These are phyloP conservation scores for Leptopilina clavipes DNA, from an alignment of 1,140 invertebrate species.

Conservation along the genomic window DNA sequence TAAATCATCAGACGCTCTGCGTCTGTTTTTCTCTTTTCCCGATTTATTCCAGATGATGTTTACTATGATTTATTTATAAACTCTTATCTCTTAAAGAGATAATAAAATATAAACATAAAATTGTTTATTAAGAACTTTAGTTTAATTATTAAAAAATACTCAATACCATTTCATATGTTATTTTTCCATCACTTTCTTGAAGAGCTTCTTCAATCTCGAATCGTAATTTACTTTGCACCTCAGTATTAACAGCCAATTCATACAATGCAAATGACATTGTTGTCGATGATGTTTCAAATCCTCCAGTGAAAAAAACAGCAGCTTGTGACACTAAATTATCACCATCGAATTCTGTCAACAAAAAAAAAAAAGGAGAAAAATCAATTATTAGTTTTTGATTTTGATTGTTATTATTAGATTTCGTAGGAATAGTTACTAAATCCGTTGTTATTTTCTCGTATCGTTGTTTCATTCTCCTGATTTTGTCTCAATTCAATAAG, in stretches of 20 bases:
- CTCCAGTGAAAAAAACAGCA: slow-evolving; percentile 79
- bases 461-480: neutral
- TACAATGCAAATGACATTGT: slow-evolving; percentile 75
- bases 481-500: slow-evolving; percentile 65
- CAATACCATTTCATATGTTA: slow-evolving; percentile 72
- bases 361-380: too few species aligned
- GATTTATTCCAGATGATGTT: too few species aligned
- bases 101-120: too few species aligned
- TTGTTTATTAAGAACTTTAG: too few species aligned
- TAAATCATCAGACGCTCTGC: too few species aligned
- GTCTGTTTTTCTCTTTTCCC: too few species aligned
- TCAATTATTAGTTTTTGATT: too few species aligned
- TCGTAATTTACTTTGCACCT: slow-evolving; percentile 74
- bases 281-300: slow-evolving; percentile 78
- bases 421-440: neutral
- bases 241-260: slow-evolving; percentile 76
- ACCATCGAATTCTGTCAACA: slow-evolving; percentile 74
- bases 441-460: neutral
- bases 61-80: too few species aligned
- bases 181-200: slow-evolving; percentile 63
- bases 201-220: slow-evolving; percentile 75
- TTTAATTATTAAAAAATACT: too few species aligned
- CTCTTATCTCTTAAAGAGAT: too few species aligned
- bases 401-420: too few species aligned
- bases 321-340: slow-evolving; percentile 79